Base-by-base conservation (phyloP, 2,888 invertebrate species). In the Cephus pygmeus region DNA sequence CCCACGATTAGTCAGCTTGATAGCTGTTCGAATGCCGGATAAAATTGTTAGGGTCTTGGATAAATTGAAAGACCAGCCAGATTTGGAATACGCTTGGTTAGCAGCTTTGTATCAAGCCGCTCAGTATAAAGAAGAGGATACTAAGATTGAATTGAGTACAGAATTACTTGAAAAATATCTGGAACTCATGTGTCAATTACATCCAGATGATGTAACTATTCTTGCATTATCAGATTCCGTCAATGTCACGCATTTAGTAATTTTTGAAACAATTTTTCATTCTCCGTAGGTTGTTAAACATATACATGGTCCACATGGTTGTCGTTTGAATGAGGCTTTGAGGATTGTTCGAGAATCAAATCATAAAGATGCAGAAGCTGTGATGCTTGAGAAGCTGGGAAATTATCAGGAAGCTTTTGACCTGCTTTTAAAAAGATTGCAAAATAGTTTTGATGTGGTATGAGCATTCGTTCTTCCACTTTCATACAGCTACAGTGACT, bases 361-460 rank as follows among this genome's bases (percentile, higher is more conserved):
- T 79, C 92, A 95, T 56, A 93, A 94, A 77, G 94, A 94, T 81
- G 95, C 95, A 0, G 94, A 95, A 75, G 96, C 96, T 30, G 94
- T 94, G 84, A 93, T 97, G 76, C 92, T 96, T 81, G 97, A 97
- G 90, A 94, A 95, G 89, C 93, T 94, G 81, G 96, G 96, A 15
- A 95, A 96, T 89, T 95, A 95, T 89, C 93, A 94, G 84, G 94
- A 94, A 86, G 96, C 96, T 3, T 95, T 96, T 87, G 93, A 94
- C 79, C 91, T 96, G 80, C 91, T 94, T 11, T 90, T 95, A 81
- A 92, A 92, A 68, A 85, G 92, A 77, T 88, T 94, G 23, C 85
- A 89, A 79, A 82, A 87, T 76, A 85, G 87, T 31, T 85, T 92
- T 73, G 82, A 87, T 77, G 83, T 82, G 85, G 91, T 91, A 85